phyloP scores from a whole-genome alignment of 2,797 vertebrate species.

The Furcifer pardalis region DNA sequence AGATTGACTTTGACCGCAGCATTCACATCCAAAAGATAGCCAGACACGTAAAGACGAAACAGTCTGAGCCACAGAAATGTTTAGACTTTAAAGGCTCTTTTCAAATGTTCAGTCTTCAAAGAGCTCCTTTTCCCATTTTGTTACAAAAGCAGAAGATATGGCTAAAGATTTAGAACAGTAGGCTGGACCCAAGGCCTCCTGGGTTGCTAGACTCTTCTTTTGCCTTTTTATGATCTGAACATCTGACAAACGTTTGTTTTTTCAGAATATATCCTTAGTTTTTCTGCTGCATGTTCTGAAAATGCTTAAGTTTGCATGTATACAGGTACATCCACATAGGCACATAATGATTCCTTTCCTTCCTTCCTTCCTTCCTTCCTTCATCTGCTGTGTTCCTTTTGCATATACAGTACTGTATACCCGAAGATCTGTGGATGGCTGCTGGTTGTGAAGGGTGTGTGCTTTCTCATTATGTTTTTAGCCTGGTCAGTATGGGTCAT shows the following conservation, averaged over 20 bases:
- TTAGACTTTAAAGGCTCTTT: not conserved
- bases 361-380: not conserved
- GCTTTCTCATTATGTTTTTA: not conserved
- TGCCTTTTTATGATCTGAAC: conserved; percentile 5
- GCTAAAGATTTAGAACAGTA: not conserved
- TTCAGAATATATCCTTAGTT: not conserved
- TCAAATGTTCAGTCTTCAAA: not conserved
- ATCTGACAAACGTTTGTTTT: not conserved
- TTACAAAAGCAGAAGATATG: not conserved
- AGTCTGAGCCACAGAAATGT: not conserved
- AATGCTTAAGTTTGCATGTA: not conserved
- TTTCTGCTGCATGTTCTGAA: not conserved
- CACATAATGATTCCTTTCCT: not conserved
- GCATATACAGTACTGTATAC: not conserved
- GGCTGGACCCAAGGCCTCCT: not conserved
- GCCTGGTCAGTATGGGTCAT: not conserved
- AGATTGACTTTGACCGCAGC: not conserved
- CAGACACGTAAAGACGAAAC: not conserved
- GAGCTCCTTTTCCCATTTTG: not conserved
- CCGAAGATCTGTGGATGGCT: not conserved
- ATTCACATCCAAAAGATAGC: not conserved
- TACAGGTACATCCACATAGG: not conserved
- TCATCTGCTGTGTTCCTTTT: not conserved
- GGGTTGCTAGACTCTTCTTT: not conserved
- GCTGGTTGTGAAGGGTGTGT: not conserved